Conservation (phyloP, 2,113 vertebrate genomes). For the Chaetura pelagica region DNA sequence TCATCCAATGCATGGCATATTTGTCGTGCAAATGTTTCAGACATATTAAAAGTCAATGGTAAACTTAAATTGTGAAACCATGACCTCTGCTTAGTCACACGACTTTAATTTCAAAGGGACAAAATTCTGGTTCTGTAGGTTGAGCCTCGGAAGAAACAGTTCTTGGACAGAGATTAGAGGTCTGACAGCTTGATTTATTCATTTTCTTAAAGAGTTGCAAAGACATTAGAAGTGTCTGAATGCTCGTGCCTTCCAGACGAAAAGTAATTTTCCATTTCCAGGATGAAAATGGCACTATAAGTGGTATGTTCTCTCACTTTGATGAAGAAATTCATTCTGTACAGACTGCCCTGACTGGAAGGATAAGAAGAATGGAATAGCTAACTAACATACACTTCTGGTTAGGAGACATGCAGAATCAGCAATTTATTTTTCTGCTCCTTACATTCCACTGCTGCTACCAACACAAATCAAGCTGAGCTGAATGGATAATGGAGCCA, state of each 20-base stretch:
- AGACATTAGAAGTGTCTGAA: not conserved
- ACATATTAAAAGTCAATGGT: not conserved
- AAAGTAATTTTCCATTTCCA: constrained; percentile 22
- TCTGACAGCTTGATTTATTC: not conserved
- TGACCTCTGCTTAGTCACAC: not conserved
- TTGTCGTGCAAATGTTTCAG: not conserved
- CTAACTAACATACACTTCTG: not conserved
- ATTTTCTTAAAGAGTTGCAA: not conserved
- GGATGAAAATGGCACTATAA: not conserved
- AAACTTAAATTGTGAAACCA: not conserved
- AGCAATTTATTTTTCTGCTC: not conserved
- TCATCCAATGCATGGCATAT: not conserved
- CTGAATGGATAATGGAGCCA: not conserved
- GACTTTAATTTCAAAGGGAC: not conserved
- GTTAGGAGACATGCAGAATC: not conserved
- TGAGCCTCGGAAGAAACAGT: not conserved
- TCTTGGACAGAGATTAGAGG: not conserved
- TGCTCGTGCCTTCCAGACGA: not conserved
- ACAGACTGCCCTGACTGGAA: not conserved
- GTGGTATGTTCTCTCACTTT: not conserved
- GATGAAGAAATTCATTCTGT: not conserved
- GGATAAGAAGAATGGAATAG: not conserved
- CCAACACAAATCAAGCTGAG: not conserved
- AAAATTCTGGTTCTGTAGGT: not conserved
- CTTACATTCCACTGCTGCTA: not conserved